phyloP scores from a whole-genome alignment of 2,888 invertebrate species.

The Xestia xanthographa region DNA sequence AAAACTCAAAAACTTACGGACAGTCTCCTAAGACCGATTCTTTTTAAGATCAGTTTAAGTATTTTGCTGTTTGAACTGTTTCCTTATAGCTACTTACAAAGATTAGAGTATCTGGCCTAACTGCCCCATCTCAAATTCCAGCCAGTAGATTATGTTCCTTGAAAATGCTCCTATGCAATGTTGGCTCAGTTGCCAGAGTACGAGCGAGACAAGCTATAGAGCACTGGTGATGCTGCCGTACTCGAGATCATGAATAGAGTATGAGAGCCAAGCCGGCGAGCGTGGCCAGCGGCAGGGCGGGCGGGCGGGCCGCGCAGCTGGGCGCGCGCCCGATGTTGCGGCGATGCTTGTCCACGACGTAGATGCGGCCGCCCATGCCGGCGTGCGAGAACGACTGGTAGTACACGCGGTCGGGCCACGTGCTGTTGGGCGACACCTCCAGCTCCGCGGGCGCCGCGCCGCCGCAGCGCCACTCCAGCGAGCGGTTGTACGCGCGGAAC shows the following conservation, averaged over 20 bases:
- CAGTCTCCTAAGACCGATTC: neutral
- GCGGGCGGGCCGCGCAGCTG: slow-evolving; percentile 10
- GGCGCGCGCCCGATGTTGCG: slow-evolving; percentile 77
- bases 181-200: neutral
- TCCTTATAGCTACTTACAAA: neutral
- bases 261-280: neutral
- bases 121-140: neutral
- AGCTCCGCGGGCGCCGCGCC: slow-evolving; percentile 93
- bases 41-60: too few relatives aligned
- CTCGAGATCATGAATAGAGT: slow-evolving; percentile 30
- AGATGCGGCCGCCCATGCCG: slow-evolving; percentile 98
- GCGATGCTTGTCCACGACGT: slow-evolving; percentile 95
- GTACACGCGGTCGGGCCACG: slow-evolving; percentile 98
- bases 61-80: neutral
- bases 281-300: neutral
- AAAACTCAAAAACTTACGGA: neutral
- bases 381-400: slow-evolving; percentile 98
- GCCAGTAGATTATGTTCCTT: neutral
- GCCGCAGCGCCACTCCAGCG: slow-evolving; percentile 92
- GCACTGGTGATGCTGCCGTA: neutral
- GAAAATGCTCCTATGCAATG: neutral
- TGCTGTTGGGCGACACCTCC: slow-evolving; percentile 95
- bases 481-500: slow-evolving; percentile 96
- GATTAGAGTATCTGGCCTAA: neutral
- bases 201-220: neutral